Percentiles rank a stretch among this genome's conserved stretches.
phyloP scores from a whole-genome alignment of 2,888 invertebrate species.

The Aporophyla lueneburgensis region DNA sequence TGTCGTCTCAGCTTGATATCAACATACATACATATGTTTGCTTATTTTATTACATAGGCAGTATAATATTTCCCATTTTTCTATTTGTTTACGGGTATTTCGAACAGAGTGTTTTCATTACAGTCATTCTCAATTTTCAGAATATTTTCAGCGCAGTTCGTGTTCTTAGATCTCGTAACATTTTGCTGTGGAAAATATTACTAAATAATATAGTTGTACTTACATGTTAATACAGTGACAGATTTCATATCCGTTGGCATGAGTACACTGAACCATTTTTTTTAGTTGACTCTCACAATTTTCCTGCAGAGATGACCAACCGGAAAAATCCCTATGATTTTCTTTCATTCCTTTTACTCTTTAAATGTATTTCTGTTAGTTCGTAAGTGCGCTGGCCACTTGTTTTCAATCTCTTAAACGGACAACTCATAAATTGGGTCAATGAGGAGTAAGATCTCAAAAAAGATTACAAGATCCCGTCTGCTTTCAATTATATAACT shows the following conservation, averaged over 20 bases:
- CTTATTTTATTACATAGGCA: too few species aligned
- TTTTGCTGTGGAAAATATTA: neutral
- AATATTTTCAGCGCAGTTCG: neutral
- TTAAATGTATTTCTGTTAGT: constrained; percentile 20
- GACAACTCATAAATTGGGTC: neutral
- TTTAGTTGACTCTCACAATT: constrained; percentile 38
- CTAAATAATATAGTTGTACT: neutral
- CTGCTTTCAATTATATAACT: neutral
- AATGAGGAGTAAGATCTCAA: neutral
- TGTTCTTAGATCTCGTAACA: neutral
- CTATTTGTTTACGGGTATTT: too few species aligned
- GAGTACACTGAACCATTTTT: constrained; percentile 39
- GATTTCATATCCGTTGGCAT: constrained; percentile 18
- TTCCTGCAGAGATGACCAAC: constrained; percentile 37
- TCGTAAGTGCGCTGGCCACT: constrained; percentile 3
- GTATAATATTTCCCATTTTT: too few species aligned
- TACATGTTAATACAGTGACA: constrained; percentile 8
- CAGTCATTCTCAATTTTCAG: too few species aligned
- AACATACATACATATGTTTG: too few species aligned
- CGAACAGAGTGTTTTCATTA: too few species aligned
- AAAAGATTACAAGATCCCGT: too few species aligned
- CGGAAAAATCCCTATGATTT: constrained; percentile 19
- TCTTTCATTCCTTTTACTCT: constrained; percentile 16
- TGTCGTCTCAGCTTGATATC: too few species aligned
- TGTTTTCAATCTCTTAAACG: constrained; percentile 6